Evolutionary conservation across 2,888 invertebrate species (phyloP).

Genomic region (Cataglyphis albicans): DNA sequence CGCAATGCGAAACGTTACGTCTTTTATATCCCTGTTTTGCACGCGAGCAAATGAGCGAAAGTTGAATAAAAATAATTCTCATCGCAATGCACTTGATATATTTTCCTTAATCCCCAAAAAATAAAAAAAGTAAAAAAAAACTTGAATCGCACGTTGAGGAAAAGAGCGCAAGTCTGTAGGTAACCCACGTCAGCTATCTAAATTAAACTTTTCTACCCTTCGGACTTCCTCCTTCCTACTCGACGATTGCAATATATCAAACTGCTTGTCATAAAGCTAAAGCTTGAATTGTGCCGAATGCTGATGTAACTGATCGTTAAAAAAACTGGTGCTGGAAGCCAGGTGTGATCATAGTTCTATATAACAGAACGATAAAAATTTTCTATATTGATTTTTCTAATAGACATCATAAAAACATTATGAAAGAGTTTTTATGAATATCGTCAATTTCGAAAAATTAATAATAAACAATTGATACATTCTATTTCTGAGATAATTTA

Average conservation of each 20-base stretch:
- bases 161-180: conserved; percentile 59
- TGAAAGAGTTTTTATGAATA: background rate
- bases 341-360: conserved; percentile 56
- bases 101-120: conserved; percentile 20
- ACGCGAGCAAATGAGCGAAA: conserved; percentile 53
- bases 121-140: conserved; percentile 58
- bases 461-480: background rate
- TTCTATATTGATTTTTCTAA: background rate
- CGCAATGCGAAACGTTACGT: background rate
- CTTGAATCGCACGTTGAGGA: conserved; percentile 57
- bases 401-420: background rate
- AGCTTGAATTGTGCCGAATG: conserved; percentile 63
- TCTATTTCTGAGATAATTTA: background rate
- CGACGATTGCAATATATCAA: conserved; percentile 73
- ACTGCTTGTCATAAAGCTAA: conserved; percentile 73
- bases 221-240: conserved; percentile 16
- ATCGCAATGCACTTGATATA: conserved; percentile 29
- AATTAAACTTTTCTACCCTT: conserved; percentile 78
- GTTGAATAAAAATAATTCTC: conserved; percentile 61
- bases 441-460: background rate
- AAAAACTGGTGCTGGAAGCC: conserved; percentile 64
- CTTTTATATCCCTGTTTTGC: background rate
- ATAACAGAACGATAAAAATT: background rate
- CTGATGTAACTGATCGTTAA: conserved; percentile 70
- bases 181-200: conserved; percentile 71